Percentiles rank a stretch among this genome's conserved stretches.
phyloP scores from a whole-genome alignment of 2,113 vertebrate genomes.

The Clarias gariepinus region DNA sequence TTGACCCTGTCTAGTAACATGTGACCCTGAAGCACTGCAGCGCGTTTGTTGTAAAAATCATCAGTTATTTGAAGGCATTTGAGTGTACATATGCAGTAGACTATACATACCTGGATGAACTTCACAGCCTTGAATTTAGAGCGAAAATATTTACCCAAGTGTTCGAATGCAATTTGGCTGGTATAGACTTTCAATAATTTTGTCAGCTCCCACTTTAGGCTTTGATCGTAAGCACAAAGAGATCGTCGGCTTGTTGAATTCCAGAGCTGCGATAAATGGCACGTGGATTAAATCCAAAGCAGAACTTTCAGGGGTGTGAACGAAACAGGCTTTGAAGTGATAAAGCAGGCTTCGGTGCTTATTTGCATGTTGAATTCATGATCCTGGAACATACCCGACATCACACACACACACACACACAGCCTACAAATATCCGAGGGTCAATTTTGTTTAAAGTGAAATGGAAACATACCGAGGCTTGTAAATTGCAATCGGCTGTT shows the following conservation, averaged over 20 bases:
- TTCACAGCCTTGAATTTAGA: slow-evolving; percentile 28
- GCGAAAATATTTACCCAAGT: slow-evolving; percentile 38
- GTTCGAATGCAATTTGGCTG: slow-evolving; percentile 17
- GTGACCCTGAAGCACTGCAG: too few species aligned
- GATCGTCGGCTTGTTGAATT: neutral
- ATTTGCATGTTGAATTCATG: slow-evolving; percentile 19
- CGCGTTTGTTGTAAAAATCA: neutral
- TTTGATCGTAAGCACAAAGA: slow-evolving; percentile 26
- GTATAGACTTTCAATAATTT: slow-evolving; percentile 26
- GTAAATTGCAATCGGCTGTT: slow-evolving; percentile 63
- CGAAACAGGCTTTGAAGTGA: slow-evolving; percentile 33
- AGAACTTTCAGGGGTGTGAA: neutral
- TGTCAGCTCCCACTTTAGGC: neutral
- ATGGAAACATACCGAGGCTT: slow-evolving; percentile 68
- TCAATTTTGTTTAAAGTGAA: slow-evolving; percentile 71
- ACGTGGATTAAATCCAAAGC: neutral
- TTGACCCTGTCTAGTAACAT: too few species aligned
- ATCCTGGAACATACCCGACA: neutral
- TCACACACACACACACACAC: slow-evolving; percentile 12
- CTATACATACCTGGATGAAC: slow-evolving; percentile 3
- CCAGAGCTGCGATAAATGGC: slow-evolving; percentile 18
- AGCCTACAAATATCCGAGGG: slow-evolving; percentile 61
- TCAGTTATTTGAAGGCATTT: slow-evolving; percentile 1
- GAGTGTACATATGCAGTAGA: neutral
- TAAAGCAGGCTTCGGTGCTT: slow-evolving; percentile 7